These are phyloP conservation scores for Hippoglossus hippoglossus DNA, from an alignment of 2,797 vertebrate genomes.

Conservation along the genomic window DNA sequence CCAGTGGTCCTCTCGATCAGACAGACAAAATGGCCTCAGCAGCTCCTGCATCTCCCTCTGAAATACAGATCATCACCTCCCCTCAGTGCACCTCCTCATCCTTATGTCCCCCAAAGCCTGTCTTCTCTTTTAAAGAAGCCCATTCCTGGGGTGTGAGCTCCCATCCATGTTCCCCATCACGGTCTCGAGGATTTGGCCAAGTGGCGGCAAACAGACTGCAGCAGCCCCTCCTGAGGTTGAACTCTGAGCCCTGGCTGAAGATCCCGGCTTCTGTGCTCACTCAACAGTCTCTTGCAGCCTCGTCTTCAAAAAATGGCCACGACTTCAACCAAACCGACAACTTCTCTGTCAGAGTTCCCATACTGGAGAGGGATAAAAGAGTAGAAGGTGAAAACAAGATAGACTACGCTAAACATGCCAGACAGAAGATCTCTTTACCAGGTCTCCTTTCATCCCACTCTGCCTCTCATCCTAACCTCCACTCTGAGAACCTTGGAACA, in stretches of 20 bases:
- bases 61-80: conserved; percentile 86
- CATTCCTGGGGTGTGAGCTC: conserved; percentile 69
- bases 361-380: conserved; percentile 23
- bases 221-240: conserved; percentile 79
- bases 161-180: conserved; percentile 80
- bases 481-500: conserved; percentile 47
- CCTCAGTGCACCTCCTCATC: conserved; percentile 55
- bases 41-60: conserved; percentile 82
- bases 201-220: conserved; percentile 54
- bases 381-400: conserved; percentile 1
- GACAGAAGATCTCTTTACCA: conserved; percentile 46
- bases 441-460: conserved; percentile 70
- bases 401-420: conserved; percentile 5
- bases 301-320: conserved; percentile 74
- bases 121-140: conserved; percentile 85
- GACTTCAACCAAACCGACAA: conserved; percentile 44
- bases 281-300: conserved; percentile 76
- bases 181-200: conserved; percentile 39
- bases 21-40: conserved; percentile 54
- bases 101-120: conserved; percentile 48
- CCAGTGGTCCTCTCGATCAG: conserved; percentile 62
- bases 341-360: too few species aligned
- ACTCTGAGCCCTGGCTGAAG: conserved; percentile 89
- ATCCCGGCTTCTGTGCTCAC: conserved; percentile 75
- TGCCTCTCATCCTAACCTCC: conserved; percentile 73